Evolutionary conservation across 2,888 invertebrate species (phyloP).

Genomic region (Caenorhabditis sp.): DNA sequence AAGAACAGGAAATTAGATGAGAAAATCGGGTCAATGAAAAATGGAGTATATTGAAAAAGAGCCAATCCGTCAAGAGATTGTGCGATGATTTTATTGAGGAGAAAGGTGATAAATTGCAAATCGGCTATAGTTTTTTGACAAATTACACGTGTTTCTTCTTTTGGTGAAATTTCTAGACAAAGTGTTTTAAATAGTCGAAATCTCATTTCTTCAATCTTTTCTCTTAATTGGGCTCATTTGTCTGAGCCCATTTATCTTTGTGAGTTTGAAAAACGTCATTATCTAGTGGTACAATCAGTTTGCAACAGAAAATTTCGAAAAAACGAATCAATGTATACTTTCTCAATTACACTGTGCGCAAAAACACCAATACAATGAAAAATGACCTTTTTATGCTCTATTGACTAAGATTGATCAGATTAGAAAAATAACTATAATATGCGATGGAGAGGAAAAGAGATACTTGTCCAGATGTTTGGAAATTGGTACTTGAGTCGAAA

Average conservation of each 20-base stretch:
- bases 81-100: neutral
- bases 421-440: neutral
- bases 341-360: neutral
- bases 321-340: neutral
- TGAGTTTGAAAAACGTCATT: no score
- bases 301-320: no score
- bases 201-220: no score
- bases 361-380: neutral
- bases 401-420: constrained; percentile 4
- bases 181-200: neutral
- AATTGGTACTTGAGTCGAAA: neutral
- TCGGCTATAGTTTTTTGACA: neutral
- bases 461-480: neutral
- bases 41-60: neutral
- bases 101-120: neutral
- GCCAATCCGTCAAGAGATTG: neutral
- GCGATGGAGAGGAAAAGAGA: neutral
- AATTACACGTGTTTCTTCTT: neutral
- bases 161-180: no score
- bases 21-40: neutral
- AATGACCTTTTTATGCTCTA: neutral
- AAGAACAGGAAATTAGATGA: neutral
- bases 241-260: no score
- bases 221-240: no score
- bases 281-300: no score